Evolutionary conservation across 2,797 vertebrate genomes (phyloP).

Genomic region (Eremophila alpestris): DNA sequence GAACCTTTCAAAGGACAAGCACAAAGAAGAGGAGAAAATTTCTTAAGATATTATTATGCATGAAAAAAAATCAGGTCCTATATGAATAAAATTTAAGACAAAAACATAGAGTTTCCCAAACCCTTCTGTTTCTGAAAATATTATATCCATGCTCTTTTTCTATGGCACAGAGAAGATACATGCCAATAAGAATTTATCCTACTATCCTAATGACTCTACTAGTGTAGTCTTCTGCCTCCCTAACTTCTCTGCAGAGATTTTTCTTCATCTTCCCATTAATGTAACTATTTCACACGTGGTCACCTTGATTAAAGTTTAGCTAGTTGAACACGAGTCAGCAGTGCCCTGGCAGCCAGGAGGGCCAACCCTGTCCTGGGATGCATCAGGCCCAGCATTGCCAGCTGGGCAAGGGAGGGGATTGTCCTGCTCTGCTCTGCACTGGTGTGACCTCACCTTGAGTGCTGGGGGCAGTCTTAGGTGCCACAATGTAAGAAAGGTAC

Average conservation of each 20-base stretch:
- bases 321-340: fast-evolving
- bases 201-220: not conserved
- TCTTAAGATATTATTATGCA: not conserved
- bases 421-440: fast-evolving
- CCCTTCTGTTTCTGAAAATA: not conserved
- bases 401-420: fast-evolving
- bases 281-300: not conserved
- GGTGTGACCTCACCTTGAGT: fast-evolving
- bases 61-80: not conserved
- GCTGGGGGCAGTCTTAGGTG: not conserved
- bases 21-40: not conserved
- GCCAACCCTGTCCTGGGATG: fast-evolving
- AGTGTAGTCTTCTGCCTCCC: not conserved
- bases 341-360: not conserved
- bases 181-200: not conserved
- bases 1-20: not conserved
- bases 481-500: not conserved
- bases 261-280: not conserved
- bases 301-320: not conserved
- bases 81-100: not conserved
- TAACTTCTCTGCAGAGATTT: not conserved
- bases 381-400: fast-evolving
- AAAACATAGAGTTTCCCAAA: not conserved
- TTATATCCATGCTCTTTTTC: not conserved
- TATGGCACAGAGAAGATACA: not conserved